phyloP scores from a whole-genome alignment of 2,113 vertebrate species.

The Melanotaenia duboulayi region DNA sequence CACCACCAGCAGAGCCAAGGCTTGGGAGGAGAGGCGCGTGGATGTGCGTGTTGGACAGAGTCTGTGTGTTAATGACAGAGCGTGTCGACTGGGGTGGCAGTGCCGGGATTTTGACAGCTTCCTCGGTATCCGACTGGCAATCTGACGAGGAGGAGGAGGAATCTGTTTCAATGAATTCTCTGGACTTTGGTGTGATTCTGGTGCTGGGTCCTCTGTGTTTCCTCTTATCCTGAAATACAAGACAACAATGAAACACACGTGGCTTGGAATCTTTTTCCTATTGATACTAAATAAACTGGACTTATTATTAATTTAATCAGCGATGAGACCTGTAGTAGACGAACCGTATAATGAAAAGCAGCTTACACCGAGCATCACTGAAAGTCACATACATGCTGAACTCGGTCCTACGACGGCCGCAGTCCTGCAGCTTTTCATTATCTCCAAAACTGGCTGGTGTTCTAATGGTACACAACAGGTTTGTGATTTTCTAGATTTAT shows the following conservation, averaged over 20 bases:
- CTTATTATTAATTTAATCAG: background rate
- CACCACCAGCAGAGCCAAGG: constrained; percentile 71
- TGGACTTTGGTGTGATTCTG: constrained; percentile 93
- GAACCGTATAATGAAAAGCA: constrained; percentile 18
- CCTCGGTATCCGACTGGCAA: constrained; percentile 93
- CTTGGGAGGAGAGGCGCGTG: constrained; percentile 52
- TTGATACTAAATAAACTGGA: too few relatives aligned
- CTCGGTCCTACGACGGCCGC: too few relatives aligned
- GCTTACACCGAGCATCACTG: constrained; percentile 8
- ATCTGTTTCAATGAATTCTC: constrained; percentile 96
- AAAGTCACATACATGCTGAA: too few relatives aligned
- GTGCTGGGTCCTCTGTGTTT: constrained; percentile 92
- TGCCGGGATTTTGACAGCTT: constrained; percentile 86
- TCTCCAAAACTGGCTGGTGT: too few relatives aligned
- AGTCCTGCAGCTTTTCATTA: too few relatives aligned
- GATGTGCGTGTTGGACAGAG: constrained; percentile 69
- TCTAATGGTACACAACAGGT: too few relatives aligned
- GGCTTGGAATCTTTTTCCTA: background rate
- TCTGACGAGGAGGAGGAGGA: constrained; percentile 96
- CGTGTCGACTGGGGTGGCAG: constrained; percentile 59
- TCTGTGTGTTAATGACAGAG: constrained; percentile 48
- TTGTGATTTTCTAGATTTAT: too few relatives aligned
- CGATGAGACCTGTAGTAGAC: constrained; percentile 9
- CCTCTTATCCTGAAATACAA: constrained; percentile 85
- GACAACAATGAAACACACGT: background rate